These are phyloP conservation scores for Melanerpes formicivorus DNA, from an alignment of 2,113 vertebrate species.

Conservation along the genomic window DNA sequence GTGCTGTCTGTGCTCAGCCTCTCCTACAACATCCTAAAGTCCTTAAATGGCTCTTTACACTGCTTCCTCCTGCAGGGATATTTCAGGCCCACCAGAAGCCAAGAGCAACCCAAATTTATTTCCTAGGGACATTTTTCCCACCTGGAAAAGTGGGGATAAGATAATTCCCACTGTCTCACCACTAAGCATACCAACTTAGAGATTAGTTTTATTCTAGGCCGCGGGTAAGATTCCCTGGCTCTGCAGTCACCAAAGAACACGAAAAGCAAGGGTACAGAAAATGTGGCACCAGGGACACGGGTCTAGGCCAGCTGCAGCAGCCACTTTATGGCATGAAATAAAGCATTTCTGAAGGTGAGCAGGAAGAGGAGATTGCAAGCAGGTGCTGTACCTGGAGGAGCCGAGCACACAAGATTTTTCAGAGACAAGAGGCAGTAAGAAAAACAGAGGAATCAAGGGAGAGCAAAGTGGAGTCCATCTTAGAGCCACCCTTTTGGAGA, in stretches of 20 bases:
- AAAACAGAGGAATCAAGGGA: neutral
- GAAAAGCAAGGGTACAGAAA: neutral
- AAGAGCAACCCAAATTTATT: neutral
- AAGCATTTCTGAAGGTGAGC: neutral
- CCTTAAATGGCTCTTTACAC: neutral
- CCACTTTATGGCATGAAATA: neutral
- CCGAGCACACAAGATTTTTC: neutral
- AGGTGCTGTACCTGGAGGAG: neutral
- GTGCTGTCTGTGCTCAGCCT: neutral
- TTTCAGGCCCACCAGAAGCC: neutral
- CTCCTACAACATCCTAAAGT: neutral
- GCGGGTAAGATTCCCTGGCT: neutral
- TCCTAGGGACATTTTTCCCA: neutral
- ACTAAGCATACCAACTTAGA: neutral
- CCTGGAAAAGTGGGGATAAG: neutral
- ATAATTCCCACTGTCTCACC: neutral
- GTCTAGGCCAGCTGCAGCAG: neutral
- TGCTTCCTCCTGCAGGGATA: neutral
- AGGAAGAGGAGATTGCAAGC: neutral
- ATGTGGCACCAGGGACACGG: fast-evolving
- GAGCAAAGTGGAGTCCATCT: neutral
- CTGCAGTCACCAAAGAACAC: neutral
- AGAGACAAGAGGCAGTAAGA: neutral
- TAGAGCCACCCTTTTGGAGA: neutral
- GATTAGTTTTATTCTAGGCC: neutral